Percentiles rank a stretch among this genome's conserved stretches.
Conservation (phyloP, 2,888 invertebrate genomes). For the Ditylenchus weischeri region DNA sequence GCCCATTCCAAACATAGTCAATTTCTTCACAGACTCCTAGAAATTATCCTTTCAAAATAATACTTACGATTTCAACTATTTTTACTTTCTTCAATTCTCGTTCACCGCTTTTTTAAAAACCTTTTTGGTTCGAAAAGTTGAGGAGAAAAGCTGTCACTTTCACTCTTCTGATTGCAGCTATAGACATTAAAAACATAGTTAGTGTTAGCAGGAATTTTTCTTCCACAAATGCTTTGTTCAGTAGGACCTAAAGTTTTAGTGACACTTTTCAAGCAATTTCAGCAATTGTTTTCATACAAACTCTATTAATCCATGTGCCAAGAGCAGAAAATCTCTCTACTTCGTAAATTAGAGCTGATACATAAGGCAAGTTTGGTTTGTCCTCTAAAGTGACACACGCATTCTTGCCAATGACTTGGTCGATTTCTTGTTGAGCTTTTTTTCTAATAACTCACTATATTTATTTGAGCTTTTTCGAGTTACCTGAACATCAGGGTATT, state of each 20-base stretch:
- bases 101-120: neutral
- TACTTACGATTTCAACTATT: no score
- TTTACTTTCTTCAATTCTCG: neutral
- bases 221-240: neutral
- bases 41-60: neutral
- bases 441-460: conserved; percentile 20
- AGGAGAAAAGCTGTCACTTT: neutral
- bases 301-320: conserved; percentile 1
- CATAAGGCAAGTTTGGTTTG: conserved; percentile 1
- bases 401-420: conserved; percentile 25
- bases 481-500: conserved; percentile 38
- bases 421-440: conserved; percentile 36
- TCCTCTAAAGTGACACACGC: conserved; percentile 20
- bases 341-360: conserved; percentile 8
- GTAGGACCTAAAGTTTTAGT: neutral
- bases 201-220: neutral
- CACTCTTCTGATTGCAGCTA: neutral
- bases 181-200: conserved; percentile 4
- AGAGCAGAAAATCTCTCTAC: neutral
- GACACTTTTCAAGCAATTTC: neutral
- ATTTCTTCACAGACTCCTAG: neutral
- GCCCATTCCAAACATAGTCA: conserved; percentile 8
- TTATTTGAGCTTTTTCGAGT: conserved; percentile 3
- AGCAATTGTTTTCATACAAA: conserved; percentile 3
- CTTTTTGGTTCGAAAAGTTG: neutral